phyloP scores from a whole-genome alignment of 2,797 vertebrate species.

The Anolis apletophallus region DNA sequence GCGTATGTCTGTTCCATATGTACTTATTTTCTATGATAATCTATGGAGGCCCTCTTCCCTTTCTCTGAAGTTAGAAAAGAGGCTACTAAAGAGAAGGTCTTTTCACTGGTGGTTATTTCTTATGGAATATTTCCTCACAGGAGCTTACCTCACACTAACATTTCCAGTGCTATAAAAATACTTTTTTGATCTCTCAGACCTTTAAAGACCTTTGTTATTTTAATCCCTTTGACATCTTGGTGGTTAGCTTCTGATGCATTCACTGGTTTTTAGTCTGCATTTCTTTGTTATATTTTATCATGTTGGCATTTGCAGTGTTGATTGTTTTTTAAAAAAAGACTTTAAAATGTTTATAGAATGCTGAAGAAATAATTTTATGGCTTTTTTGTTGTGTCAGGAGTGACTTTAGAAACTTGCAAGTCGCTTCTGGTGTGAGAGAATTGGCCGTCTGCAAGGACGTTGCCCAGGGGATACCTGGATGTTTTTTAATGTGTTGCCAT shows the following conservation, averaged over 20 bases:
- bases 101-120: neutral
- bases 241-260: neutral
- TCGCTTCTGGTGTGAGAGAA: no score
- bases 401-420: no score
- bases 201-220: neutral
- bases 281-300: neutral
- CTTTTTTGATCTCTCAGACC: neutral
- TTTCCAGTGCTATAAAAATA: neutral
- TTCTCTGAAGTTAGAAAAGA: neutral
- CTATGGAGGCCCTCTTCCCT: neutral
- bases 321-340: neutral
- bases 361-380: neutral
- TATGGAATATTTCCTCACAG: neutral
- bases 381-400: no score
- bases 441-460: no score
- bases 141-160: neutral
- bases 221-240: neutral
- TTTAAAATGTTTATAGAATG: neutral
- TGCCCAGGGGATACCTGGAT: no score
- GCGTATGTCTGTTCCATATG: neutral
- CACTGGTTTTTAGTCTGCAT: neutral
- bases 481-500: no score
- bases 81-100: neutral
- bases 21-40: neutral
- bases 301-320: neutral